Evolutionary conservation across 2,113 vertebrate genomes (phyloP).

Genomic region (Scolopax mira): DNA sequence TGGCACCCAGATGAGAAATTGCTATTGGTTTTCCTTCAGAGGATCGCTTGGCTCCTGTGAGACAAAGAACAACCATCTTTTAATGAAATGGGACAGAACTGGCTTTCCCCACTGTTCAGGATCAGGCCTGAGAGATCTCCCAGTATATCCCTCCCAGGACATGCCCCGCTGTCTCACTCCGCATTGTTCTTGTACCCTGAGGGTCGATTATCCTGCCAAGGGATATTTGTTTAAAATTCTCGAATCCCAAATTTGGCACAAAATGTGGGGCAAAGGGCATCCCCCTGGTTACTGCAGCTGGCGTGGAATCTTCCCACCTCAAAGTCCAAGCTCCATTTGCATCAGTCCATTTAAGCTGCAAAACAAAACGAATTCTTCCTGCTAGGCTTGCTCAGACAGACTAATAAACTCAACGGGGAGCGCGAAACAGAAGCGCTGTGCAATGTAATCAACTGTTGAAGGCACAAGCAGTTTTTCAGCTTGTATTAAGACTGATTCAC

Average conservation of each 20-base stretch:
- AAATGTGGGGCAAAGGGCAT: slow-evolving; percentile 55
- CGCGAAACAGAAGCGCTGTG: neutral
- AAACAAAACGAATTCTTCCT: slow-evolving; percentile 15
- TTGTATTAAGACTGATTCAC: slow-evolving; percentile 28
- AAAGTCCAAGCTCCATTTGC: slow-evolving; percentile 55
- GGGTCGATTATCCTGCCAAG: neutral
- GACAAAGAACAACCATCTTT: neutral
- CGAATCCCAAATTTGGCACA: slow-evolving; percentile 37
- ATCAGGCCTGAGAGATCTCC: neutral
- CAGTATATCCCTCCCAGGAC: neutral
- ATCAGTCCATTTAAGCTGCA: slow-evolving; percentile 16
- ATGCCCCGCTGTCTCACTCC: neutral
- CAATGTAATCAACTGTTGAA: neutral
- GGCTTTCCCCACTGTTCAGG: neutral
- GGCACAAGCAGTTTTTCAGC: slow-evolving; percentile 9
- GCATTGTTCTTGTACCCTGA: slow-evolving; percentile 12
- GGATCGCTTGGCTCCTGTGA: neutral
- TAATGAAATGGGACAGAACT: neutral
- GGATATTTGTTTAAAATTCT: slow-evolving; percentile 49
- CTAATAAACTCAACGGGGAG: neutral
- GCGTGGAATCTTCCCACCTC: slow-evolving; percentile 62
- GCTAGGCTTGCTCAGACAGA: neutral
- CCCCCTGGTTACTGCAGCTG: slow-evolving; percentile 48
- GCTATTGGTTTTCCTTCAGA: neutral
- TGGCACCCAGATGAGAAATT: neutral